Base-by-base conservation (phyloP, 2,888 invertebrate genomes). In the Cryptophagus acutangulus region DNA sequence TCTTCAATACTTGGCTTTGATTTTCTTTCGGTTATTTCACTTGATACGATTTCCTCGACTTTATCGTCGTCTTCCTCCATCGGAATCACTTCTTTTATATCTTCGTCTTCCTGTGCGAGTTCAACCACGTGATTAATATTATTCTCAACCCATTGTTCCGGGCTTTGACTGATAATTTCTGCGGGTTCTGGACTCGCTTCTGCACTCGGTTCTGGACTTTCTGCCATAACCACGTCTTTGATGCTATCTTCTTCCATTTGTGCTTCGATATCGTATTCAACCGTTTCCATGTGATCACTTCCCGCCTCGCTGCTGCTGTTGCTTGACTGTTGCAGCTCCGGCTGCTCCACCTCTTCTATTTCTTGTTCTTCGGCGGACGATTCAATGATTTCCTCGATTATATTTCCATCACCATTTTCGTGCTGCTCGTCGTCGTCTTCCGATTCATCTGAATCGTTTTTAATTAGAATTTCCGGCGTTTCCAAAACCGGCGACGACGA, bases 1-100 rank as follows among this genome's bases (percentile, higher is more conserved):
- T 63, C 58, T 15, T 65, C 63, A 45, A 64, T 66, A 0, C 61
- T 61, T 2, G 63, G 66, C 0, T 54, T 40, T 15, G 59, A 53
- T 38, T 49, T 51, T 17, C 52, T 50, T 16, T 55, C 54, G 38
- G 31, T 28, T 6, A 15, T 25, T 2, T 18, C 33, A 25, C 49
- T n/a, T n/a, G n/a, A n/a, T n/a, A n/a, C 41, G 45, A 44, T 2
- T 59, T 63, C 2, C 61, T 62, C 13, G 62, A 62, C 33, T 51
- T 50, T 44, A 51, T 51, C 43, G 51, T 55, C 17, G 55, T 50
- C 18, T 59, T 51, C 4, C 58, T 52, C 51, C 14, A 50, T 36
- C 25, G 35, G 29, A 31, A 15, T 34, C 15, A 46, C 43, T 33
- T 50, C 15, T 13, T 2, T n/a, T 13, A 26, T 26, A 28, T 35